phyloP scores from a whole-genome alignment of 2,888 invertebrate species.

The Chouioia cunea region DNA sequence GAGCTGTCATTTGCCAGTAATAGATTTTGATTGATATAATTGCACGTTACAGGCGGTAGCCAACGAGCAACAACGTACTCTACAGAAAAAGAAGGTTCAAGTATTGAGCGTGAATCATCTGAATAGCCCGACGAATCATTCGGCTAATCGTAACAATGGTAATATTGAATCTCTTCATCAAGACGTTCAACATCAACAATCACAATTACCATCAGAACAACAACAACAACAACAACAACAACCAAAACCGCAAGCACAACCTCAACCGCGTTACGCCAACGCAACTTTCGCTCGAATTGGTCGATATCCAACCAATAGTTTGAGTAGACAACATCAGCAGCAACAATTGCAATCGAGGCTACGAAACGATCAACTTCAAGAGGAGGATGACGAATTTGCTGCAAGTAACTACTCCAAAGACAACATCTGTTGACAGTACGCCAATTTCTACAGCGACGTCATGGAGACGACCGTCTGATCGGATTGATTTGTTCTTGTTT shows the following conservation, averaged over 20 bases:
- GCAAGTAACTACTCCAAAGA: conserved; percentile 73
- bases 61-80: conserved; percentile 52
- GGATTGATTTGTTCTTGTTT: too few relatives aligned
- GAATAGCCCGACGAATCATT: conserved; percentile 73
- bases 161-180: conserved; percentile 53
- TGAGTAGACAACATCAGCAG: conserved; percentile 4
- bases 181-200: conserved; percentile 1
- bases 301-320: conserved; percentile 40
- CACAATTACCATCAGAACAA: not conserved
- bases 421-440: conserved; percentile 80
- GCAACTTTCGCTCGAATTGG: conserved; percentile 45
- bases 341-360: conserved; percentile 8
- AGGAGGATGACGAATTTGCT: conserved; percentile 34
- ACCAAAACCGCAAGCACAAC: conserved; percentile 53
- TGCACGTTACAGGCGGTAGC: not conserved
- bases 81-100: conserved; percentile 71
- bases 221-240: conserved; percentile 57
- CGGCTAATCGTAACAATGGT: conserved; percentile 69
- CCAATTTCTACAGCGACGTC: conserved; percentile 58
- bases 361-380: conserved; percentile 19
- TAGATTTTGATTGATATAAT: too few relatives aligned
- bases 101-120: conserved; percentile 72
- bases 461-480: conserved; percentile 66
- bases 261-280: conserved; percentile 46
- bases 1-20: too few relatives aligned